phyloP scores from a whole-genome alignment of 2,888 invertebrate species.

The Cephus runcator region DNA sequence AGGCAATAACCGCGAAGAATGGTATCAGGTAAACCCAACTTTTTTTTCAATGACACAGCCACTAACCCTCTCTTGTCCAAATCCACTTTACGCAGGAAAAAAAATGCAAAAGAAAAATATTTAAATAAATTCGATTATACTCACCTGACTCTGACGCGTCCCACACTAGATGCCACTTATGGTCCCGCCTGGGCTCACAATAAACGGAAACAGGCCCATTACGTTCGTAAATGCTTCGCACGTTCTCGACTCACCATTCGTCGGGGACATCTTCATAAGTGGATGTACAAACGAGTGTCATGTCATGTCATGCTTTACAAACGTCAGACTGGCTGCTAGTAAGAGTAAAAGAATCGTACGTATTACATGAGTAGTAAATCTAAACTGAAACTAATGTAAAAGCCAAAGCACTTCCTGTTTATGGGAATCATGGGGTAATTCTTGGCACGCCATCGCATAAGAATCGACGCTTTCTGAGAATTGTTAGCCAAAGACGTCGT shows the following conservation, averaged over 20 bases:
- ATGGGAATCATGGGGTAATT: background rate
- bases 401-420: background rate
- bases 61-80: background rate
- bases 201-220: background rate
- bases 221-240: constrained; percentile 24
- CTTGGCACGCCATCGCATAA: background rate
- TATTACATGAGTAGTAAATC: background rate
- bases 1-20: constrained; percentile 37
- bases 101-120: background rate
- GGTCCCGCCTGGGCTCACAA: background rate
- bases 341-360: background rate
- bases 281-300: constrained; percentile 43
- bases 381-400: background rate
- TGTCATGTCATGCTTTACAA: constrained; percentile 38
- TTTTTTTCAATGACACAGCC: background rate
- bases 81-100: background rate
- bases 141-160: background rate
- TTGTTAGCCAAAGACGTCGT: background rate
- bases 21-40: background rate
- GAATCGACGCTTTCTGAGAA: background rate
- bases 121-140: background rate
- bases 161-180: background rate
- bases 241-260: constrained; percentile 28
- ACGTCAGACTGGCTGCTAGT: background rate
- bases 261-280: constrained; percentile 47